These are phyloP conservation scores for Cotesia congregata DNA, from an alignment of 2,888 invertebrate genomes.

Conservation along the genomic window DNA sequence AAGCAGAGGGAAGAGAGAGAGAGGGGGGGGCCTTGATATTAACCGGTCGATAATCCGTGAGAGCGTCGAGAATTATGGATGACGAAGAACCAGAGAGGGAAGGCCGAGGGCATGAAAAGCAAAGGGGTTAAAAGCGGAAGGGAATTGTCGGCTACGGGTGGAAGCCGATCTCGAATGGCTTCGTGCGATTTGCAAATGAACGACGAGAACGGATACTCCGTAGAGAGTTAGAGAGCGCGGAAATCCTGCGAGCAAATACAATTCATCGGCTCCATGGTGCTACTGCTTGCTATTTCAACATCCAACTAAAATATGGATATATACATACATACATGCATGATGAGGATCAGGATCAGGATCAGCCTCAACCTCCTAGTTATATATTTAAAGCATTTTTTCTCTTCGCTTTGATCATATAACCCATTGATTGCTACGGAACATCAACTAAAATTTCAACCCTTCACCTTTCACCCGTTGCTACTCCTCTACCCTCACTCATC, in stretches of 20 bases:
- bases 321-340: background rate
- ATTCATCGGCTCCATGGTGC: slow-evolving; percentile 22
- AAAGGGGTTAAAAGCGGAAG: slow-evolving; percentile 13
- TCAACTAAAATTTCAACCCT: background rate
- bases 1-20: background rate
- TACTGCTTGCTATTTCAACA: slow-evolving; percentile 1
- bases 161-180: slow-evolving; percentile 50
- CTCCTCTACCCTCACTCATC: background rate
- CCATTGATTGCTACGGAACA: background rate
- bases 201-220: slow-evolving; percentile 52
- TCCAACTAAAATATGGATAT: background rate
- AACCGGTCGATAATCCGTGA: slow-evolving; percentile 1
- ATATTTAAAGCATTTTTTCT: background rate
- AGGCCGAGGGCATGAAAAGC: slow-evolving; percentile 2
- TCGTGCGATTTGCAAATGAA: slow-evolving; percentile 55
- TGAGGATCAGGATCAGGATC: background rate
- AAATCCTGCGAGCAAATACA: slow-evolving; percentile 34
- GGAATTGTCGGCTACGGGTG: slow-evolving; percentile 38
- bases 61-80: slow-evolving; percentile 5
- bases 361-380: background rate
- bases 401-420: background rate
- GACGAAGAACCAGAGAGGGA: slow-evolving; percentile 9
- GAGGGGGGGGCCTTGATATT: background rate
- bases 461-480: background rate
- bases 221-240: slow-evolving; percentile 29